These are phyloP conservation scores for Cantharis flavilabris DNA, from an alignment of 2,888 invertebrate species.

Conservation along the genomic window DNA sequence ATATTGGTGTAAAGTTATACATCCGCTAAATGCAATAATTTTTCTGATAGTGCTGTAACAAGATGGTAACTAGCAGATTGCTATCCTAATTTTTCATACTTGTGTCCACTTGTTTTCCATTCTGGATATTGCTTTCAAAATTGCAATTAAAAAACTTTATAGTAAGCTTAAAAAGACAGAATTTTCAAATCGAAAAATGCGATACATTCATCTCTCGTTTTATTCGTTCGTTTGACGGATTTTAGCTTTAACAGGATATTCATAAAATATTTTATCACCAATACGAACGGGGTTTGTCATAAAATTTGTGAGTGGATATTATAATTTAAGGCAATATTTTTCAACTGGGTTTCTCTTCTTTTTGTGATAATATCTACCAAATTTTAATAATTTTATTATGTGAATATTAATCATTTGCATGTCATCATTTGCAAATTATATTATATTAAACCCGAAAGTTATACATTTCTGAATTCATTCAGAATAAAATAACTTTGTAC, in stretches of 20 bases:
- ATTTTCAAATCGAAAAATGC: neutral
- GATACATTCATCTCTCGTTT: neutral
- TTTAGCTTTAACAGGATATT: neutral
- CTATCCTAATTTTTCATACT: neutral
- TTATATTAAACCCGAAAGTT: neutral
- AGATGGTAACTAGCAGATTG: neutral
- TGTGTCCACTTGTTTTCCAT: neutral
- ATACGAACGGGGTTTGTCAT: neutral
- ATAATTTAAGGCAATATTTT: neutral
- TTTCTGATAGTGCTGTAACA: neutral
- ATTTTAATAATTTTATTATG: neutral
- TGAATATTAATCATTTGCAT: neutral
- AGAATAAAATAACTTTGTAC: neutral
- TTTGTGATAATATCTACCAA: neutral
- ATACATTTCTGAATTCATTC: neutral
- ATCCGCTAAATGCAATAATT: neutral
- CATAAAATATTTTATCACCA: neutral
- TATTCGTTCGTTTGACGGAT: neutral
- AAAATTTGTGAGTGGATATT: neutral
- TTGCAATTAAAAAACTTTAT: neutral
- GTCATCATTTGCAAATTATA: neutral
- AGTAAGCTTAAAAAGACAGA: neutral
- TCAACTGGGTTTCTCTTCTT: neutral
- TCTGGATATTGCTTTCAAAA: neutral
- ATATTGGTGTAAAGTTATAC: neutral